Evolutionary conservation across 2,113 vertebrate genomes (phyloP), one percentile per base, ranked within the genome.

Genomic region (Trichomycterus rosablanca): DNA sequence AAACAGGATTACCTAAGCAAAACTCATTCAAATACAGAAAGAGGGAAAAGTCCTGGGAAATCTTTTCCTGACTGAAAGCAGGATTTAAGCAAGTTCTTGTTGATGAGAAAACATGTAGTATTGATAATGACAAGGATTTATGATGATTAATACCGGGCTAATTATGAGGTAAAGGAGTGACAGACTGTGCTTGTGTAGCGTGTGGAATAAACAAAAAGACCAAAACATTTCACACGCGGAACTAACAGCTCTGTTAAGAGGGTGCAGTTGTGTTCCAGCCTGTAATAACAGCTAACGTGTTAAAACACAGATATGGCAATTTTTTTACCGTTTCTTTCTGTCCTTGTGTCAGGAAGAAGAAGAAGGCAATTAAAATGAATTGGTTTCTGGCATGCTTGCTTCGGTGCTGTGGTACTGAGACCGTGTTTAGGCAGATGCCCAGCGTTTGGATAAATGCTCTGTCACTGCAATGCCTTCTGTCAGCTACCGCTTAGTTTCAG

Each of bases 311-410:
- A 52, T 62, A 59, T 8, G 53, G 71, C 69, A 70, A 76, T 5
- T 52, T 63, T 72, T 66, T 60, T 59, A 18, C 32, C 16, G 61
- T 51, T 30, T 37, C n/a, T n/a, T n/a, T 71, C 60, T 63, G 68
- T 76, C 56, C 15, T 67, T 67, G 70, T 74, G 72, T 77, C 45
- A 54, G 67, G 59, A 59, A 76, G 71, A 69, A 70, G 61, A 64
- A 74, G 49, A 68, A 66, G 63, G 78, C 76, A 83, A 86, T 88
- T 83, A 82, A 82, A 84, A 81, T 75, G 75, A 84, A 84, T 84
- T 79, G 66, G 75, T 82, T 84, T 77, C 71, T 85, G 83, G 81
- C 82, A 85, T 72, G 50, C 63, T 67, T 75, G 76, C 72, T 73
- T 84, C 35, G 14, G 39, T 63, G 72, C 67, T 51, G 73, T 50